Evolutionary conservation across 2,888 invertebrate genomes (phyloP).

Genomic region (Ypsolopha scabrella): DNA sequence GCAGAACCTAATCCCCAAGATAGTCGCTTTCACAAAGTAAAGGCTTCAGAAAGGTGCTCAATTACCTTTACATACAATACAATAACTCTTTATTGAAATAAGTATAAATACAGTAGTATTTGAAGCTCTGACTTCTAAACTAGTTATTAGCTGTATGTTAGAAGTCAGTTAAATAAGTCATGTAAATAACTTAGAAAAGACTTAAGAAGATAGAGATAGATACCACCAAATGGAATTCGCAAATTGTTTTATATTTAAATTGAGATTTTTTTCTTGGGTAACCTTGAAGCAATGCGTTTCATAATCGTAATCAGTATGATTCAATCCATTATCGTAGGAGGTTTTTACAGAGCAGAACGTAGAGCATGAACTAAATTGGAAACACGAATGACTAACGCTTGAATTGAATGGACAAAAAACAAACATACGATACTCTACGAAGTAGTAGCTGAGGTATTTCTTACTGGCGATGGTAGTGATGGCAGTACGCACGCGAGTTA

Average conservation of each 20-base stretch:
- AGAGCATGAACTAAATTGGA: background rate
- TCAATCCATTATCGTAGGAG: background rate
- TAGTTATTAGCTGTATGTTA: too few species aligned
- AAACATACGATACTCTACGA: background rate
- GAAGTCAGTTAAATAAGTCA: too few species aligned
- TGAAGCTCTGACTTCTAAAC: too few species aligned
- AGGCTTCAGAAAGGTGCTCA: too few species aligned
- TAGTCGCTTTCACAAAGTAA: background rate
- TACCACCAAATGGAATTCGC: too few species aligned
- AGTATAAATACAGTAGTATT: too few species aligned
- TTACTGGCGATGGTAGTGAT: background rate
- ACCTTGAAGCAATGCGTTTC: background rate
- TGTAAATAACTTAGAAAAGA: too few species aligned
- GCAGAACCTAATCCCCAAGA: background rate
- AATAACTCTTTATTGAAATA: too few species aligned
- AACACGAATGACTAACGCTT: background rate
- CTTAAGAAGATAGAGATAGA: too few species aligned
- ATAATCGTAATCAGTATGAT: background rate
- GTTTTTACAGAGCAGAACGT: background rate
- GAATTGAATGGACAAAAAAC: background rate
- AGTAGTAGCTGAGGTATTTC: background rate
- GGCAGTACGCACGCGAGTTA: constrained; percentile 4
- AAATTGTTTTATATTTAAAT: too few species aligned
- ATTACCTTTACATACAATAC: too few species aligned
- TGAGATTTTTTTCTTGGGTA: too few species aligned